Evolutionary conservation across 2,888 invertebrate species (phyloP).

Genomic region (Scaptomyza caliginosa): DNA sequence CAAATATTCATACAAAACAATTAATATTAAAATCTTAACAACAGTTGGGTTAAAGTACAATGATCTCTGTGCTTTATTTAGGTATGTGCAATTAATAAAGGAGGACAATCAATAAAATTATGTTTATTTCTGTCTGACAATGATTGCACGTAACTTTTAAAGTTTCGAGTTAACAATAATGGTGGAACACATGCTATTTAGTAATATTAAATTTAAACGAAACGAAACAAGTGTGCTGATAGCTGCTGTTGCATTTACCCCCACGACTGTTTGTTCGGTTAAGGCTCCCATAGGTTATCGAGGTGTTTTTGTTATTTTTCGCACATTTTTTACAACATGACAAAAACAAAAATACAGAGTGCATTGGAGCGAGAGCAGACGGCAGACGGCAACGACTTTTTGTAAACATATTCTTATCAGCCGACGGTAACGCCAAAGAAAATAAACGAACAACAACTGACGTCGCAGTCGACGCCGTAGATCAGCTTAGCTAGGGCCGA

Average conservation of each 20-base stretch:
- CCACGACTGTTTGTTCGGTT: conserved; percentile 39
- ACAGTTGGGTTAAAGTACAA: too few species aligned
- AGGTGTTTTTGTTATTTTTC: conserved; percentile 63
- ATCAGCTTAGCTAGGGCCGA: conserved; percentile 40
- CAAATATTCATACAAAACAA: too few species aligned
- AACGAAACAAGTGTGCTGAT: conserved; percentile 4
- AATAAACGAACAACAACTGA: conserved; percentile 20
- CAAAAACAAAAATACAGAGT: conserved; percentile 23
- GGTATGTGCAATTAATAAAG: too few species aligned
- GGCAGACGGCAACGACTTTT: conserved; percentile 22
- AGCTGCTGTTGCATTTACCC: conserved; percentile 47
- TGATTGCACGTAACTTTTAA: too few species aligned
- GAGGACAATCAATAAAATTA: too few species aligned
- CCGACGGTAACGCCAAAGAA: conserved; percentile 21
- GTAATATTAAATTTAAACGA: too few species aligned
- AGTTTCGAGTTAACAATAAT: too few species aligned
- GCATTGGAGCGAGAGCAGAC: conserved; percentile 7
- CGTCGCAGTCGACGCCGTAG: conserved; percentile 20
- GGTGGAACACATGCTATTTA: too few species aligned
- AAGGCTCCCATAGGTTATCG: conserved; percentile 65
- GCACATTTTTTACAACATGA: conserved; percentile 17
- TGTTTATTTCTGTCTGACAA: too few species aligned
- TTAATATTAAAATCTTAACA: too few species aligned
- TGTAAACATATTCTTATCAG: conserved; percentile 56
- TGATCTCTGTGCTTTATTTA: too few species aligned